Base-by-base conservation (phyloP, 2,113 vertebrate genomes). In the Daboia siamensis region DNA sequence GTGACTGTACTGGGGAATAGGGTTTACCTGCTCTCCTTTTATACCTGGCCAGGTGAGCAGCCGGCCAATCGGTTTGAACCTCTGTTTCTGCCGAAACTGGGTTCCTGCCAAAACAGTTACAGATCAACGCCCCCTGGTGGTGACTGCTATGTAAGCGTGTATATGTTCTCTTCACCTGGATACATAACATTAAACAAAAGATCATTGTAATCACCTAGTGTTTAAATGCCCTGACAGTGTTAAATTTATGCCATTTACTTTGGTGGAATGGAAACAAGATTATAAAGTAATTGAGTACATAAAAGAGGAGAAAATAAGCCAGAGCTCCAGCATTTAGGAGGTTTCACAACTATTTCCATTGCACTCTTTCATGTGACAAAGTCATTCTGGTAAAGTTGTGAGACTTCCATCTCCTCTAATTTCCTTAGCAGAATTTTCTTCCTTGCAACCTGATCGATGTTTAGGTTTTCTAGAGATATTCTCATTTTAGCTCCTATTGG, bases 361-460 rank as follows among this genome's bases (percentile, higher is more conserved):
- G 57, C 89, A 1, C 1, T 90, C 56, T 74, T 94, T 26, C 13
- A 44, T 92, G 89, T 90, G 85, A 95, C 93, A 92, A 96, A 96
- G 90, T 90, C 21, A 93, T 92, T 93, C 94, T 92, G 87, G 94
- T 92, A 95, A 92, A 84, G 21, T n/a, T 90, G 12, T 54, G 54
- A 93, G 86, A 92, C n/a, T 93, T 96, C n/a, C n/a, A 26, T 94
- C 91, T 92, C 91, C 92, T 85, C 52, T 95, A 94, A 94, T 94
- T 95, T 93, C 2, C 3, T 95, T 96, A 93, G 44, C 96, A 95
- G 91, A 74, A 94, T 39, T 26, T 29, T 51, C 10, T 55, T 7
- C 10, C 26, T 69, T 93, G 87, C 13, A 80, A 86, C n/a, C 89
- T 95, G 96, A 96, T 89, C 95, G 94, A 97, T 96, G 51, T 94